Percentiles rank a stretch among this genome's conserved stretches.
Evolutionary conservation across 2,113 vertebrate species (phyloP).

Genomic region (Mionectes macconnelli): DNA sequence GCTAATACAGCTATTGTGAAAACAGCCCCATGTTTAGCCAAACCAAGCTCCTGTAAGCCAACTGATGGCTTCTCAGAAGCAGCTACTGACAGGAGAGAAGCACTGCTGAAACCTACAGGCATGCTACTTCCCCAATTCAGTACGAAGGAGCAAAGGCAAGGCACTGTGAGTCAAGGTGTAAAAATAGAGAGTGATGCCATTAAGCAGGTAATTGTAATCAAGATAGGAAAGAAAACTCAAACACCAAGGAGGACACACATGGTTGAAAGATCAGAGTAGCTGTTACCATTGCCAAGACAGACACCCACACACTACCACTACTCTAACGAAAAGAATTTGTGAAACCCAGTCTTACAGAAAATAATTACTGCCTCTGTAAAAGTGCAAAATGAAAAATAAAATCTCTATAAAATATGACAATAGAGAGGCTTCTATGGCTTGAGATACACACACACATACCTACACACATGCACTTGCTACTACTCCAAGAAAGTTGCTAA

Average conservation of each 20-base stretch:
- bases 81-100: not conserved
- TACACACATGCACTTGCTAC: not conserved
- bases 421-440: not conserved
- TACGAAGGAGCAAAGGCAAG: not conserved
- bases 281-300: not conserved
- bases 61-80: not conserved
- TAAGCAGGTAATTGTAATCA: not conserved
- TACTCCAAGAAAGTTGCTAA: not conserved
- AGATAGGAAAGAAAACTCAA: rapidly evolving
- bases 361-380: not conserved
- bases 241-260: not conserved
- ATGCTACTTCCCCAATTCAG: not conserved
- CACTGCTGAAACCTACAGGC: not conserved
- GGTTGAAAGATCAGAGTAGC: not conserved
- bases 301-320: not conserved
- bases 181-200: not conserved
- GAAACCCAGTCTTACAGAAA: not conserved
- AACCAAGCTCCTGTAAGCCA: not conserved
- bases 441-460: not conserved
- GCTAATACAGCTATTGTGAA: not conserved
- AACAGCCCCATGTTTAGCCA: not conserved
- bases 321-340: not conserved
- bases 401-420: not conserved
- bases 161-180: not conserved
- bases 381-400: not conserved